These are phyloP conservation scores for Eonycteris spelaea DNA, from an alignment of 2,113 vertebrate genomes.

Conservation along the genomic window DNA sequence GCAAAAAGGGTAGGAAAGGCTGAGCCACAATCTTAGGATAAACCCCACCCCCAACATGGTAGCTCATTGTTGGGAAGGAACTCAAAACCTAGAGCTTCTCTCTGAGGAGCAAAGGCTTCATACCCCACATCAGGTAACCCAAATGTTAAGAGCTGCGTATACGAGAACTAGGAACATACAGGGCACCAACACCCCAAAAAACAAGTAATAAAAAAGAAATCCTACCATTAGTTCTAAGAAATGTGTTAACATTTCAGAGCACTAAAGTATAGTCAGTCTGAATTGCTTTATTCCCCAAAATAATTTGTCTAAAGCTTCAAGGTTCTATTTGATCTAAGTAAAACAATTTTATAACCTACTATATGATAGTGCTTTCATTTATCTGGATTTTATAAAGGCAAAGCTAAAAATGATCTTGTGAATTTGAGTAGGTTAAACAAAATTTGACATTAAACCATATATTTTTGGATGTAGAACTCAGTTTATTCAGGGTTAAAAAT, in stretches of 20 bases:
- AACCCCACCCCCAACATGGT: background rate
- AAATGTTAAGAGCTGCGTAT: background rate
- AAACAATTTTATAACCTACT: conserved; percentile 5
- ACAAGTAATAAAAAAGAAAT: background rate
- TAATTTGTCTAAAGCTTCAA: background rate
- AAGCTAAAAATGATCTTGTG: background rate
- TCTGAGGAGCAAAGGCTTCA: background rate
- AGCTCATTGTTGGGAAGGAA: too few relatives aligned
- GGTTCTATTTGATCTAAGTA: background rate
- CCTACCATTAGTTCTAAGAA: background rate
- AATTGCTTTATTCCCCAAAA: background rate
- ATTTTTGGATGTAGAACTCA: background rate
- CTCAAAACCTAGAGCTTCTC: background rate
- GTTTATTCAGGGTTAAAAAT: background rate
- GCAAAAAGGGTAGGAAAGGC: background rate
- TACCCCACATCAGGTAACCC: background rate
- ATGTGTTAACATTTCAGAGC: background rate
- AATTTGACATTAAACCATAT: background rate
- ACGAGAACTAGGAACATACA: background rate
- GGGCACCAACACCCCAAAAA: background rate
- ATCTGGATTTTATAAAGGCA: background rate
- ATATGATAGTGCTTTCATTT: background rate
- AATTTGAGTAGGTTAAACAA: background rate
- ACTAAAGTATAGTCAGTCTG: background rate
- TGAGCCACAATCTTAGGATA: background rate